Percentiles rank a stretch among this genome's conserved stretches.
Evolutionary conservation across 2,888 invertebrate species (phyloP).

Genomic region (Cordylochernes scorpioides): DNA sequence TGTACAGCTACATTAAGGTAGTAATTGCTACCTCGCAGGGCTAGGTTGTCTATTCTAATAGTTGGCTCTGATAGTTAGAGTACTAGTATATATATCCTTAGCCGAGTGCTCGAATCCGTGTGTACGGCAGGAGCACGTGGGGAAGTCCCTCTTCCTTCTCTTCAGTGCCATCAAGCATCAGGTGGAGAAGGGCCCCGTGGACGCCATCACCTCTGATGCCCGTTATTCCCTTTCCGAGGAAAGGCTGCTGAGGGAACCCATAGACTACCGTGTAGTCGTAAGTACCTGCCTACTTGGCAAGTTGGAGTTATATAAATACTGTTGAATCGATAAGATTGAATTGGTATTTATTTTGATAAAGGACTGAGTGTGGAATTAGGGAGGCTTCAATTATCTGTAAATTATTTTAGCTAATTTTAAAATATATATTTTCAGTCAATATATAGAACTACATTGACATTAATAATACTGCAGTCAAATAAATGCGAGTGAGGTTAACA

Average conservation of each 20-base stretch:
- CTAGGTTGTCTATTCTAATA: conserved; percentile 31
- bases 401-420: not conserved
- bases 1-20: conserved; percentile 39
- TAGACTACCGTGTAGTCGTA: conserved; percentile 50
- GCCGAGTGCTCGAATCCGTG: no score
- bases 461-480: no score
- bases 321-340: no score
- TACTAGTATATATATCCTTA: no score
- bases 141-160: conserved; percentile 58
- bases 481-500: no score
- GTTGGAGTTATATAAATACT: no score
- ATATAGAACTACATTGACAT: no score
- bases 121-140: conserved; percentile 36
- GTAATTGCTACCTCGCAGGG: conserved; percentile 1
- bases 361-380: no score
- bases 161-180: conserved; percentile 43
- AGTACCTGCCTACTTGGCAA: conserved; percentile 16
- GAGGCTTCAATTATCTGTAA: not conserved
- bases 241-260: conserved; percentile 47
- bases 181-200: conserved; percentile 25
- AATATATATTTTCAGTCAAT: not conserved
- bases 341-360: no score
- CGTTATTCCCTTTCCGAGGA: conserved; percentile 24
- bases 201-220: conserved; percentile 22
- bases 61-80: no score